These are phyloP conservation scores for Heliconius ismenius DNA, from an alignment of 2,888 invertebrate genomes.

Conservation along the genomic window DNA sequence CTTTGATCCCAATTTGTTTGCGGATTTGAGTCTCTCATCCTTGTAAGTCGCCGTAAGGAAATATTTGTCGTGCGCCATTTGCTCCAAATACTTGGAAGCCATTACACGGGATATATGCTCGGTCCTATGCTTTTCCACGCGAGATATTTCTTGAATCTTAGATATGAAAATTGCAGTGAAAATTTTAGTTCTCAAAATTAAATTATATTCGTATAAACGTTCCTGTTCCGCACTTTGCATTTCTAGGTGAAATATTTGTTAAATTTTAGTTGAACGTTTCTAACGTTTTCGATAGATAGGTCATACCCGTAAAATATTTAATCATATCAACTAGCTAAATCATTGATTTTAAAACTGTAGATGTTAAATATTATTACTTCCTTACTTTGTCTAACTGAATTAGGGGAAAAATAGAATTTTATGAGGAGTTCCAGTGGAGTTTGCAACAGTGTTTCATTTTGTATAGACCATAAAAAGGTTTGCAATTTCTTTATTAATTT, in stretches of 20 bases:
- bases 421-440: neutral
- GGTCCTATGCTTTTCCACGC: conserved; percentile 66
- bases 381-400: neutral
- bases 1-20: conserved; percentile 68
- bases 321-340: too few species aligned
- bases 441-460: neutral
- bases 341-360: too few species aligned
- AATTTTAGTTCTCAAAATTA: conserved; percentile 8
- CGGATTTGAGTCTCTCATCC: conserved; percentile 70
- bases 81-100: conserved; percentile 76
- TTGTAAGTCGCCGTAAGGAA: conserved; percentile 69
- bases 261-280: neutral
- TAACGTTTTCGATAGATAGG: neutral
- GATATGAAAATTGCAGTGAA: conserved; percentile 18
- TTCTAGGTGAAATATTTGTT: conserved; percentile 4
- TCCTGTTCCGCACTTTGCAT: neutral
- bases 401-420: neutral
- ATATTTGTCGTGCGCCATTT: conserved; percentile 78
- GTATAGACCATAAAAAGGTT: neutral
- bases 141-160: conserved; percentile 70
- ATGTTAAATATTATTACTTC: neutral
- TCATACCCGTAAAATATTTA: neutral
- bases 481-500: neutral
- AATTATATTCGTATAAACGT: conserved; percentile 11
- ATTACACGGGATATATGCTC: conserved; percentile 71